Evolutionary conservation across 2,797 vertebrate species (phyloP).

Genomic region (Arremon brunneinucha): DNA sequence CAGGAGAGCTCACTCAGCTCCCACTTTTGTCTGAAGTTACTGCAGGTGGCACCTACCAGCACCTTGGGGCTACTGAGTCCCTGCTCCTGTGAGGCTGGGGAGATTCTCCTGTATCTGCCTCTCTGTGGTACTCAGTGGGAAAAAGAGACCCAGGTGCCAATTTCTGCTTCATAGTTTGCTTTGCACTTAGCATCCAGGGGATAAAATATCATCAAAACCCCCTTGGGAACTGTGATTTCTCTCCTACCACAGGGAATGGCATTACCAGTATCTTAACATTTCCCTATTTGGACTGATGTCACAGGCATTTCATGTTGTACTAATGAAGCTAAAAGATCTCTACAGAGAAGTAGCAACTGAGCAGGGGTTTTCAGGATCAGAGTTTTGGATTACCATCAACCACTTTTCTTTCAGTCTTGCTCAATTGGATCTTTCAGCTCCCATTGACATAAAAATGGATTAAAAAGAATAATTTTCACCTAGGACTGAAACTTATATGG

Average conservation of each 20-base stretch:
- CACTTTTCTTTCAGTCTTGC: background rate
- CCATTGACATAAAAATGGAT: background rate
- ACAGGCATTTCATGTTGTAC: background rate
- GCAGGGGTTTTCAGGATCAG: background rate
- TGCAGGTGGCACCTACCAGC: fast-evolving
- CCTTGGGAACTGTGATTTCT: background rate
- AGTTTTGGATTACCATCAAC: background rate
- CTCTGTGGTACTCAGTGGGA: no score
- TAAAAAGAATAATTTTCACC: background rate
- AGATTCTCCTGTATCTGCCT: background rate
- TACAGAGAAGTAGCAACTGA: background rate
- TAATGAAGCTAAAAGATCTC: background rate
- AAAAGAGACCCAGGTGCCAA: background rate
- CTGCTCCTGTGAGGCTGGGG: background rate
- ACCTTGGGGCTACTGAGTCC: background rate
- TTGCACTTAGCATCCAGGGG: background rate
- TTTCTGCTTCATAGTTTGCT: background rate
- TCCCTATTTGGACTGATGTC: background rate
- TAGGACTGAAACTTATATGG: background rate
- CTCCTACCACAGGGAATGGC: background rate
- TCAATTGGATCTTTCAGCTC: background rate
- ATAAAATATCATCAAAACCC: background rate
- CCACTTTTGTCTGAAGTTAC: background rate
- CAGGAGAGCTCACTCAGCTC: background rate
- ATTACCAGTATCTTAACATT: background rate